Evolutionary conservation across 2,797 vertebrate genomes (phyloP).

Genomic region (Ptychadena robeensis): DNA sequence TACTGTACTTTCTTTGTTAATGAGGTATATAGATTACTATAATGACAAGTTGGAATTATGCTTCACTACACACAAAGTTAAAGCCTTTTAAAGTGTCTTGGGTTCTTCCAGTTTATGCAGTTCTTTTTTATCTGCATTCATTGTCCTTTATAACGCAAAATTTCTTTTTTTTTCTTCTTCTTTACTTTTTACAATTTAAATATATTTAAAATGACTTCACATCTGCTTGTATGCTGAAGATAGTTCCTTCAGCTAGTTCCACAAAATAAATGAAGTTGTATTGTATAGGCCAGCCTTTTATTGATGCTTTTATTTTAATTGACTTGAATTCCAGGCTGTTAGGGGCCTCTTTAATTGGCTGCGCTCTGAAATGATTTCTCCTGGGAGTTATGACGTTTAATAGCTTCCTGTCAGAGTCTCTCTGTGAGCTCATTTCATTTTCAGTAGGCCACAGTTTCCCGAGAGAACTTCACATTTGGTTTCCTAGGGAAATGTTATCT

Average conservation of each 20-base stretch:
- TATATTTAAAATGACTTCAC: no score
- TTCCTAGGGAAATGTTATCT: background rate
- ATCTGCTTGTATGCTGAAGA: no score
- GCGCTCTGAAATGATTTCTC: slow-evolving; percentile 43
- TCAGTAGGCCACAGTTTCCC: background rate
- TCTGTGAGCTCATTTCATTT: slow-evolving; percentile 12
- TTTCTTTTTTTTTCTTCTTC: background rate
- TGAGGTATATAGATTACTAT: no score
- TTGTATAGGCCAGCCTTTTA: background rate
- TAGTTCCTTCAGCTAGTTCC: no score
- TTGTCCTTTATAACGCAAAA: background rate
- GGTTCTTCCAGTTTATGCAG: no score
- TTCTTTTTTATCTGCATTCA: background rate
- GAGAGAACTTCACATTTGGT: slow-evolving; percentile 2
- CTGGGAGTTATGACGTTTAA: slow-evolving; percentile 6
- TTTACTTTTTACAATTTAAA: background rate
- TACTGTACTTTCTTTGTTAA: no score
- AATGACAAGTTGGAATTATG: no score
- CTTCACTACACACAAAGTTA: no score
- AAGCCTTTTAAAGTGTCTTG: no score
- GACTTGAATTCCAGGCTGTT: background rate
- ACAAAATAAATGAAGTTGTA: background rate
- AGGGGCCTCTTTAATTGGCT: background rate
- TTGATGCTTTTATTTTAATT: background rate
- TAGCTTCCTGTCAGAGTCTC: slow-evolving; percentile 25